Percentiles rank a stretch among this genome's conserved stretches.
These are phyloP conservation scores for Ophion slaviceki DNA, from an alignment of 2,888 invertebrate species.

Conservation along the genomic window DNA sequence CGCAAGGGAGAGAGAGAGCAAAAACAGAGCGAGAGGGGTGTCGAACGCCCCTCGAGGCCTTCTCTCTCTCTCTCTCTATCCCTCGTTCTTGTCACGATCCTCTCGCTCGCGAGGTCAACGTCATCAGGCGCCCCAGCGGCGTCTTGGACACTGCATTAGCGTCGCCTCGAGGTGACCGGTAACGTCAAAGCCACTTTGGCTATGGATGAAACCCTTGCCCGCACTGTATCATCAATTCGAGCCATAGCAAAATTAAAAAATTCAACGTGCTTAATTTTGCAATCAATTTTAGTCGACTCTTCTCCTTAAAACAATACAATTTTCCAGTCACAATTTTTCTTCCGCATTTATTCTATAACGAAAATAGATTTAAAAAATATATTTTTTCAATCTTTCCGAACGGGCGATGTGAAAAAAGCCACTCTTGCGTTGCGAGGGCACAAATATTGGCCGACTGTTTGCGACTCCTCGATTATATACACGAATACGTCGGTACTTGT, in stretches of 20 bases:
- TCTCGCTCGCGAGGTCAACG: constrained; percentile 82
- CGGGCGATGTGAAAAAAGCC: not conserved
- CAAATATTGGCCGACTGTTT: not conserved
- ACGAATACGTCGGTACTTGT: not conserved
- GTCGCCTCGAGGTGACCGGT: constrained; percentile 51
- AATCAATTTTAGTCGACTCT: not conserved
- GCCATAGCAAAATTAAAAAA: constrained; percentile 7
- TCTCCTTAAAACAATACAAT: not conserved
- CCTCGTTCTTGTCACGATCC: constrained; percentile 55
- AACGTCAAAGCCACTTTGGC: constrained; percentile 34
- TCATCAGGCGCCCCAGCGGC: constrained; percentile 75
- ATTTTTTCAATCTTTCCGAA: not conserved
- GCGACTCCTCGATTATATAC: not conserved
- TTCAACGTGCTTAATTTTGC: not conserved
- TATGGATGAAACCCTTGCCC: constrained; percentile 6
- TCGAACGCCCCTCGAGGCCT: constrained; percentile 61
- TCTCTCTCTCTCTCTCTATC: constrained; percentile 63
- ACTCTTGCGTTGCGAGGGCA: not conserved
- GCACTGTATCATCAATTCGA: constrained; percentile 12
- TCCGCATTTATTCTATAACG: not conserved
- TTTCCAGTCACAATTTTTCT: not conserved
- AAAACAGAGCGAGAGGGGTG: constrained; percentile 20
- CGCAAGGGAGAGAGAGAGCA: constrained; percentile 43
- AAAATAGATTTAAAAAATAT: not conserved
- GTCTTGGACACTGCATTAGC: constrained; percentile 55